phyloP scores from a whole-genome alignment of 2,797 vertebrate genomes.

The Acrossocheilus wenchowensis region DNA sequence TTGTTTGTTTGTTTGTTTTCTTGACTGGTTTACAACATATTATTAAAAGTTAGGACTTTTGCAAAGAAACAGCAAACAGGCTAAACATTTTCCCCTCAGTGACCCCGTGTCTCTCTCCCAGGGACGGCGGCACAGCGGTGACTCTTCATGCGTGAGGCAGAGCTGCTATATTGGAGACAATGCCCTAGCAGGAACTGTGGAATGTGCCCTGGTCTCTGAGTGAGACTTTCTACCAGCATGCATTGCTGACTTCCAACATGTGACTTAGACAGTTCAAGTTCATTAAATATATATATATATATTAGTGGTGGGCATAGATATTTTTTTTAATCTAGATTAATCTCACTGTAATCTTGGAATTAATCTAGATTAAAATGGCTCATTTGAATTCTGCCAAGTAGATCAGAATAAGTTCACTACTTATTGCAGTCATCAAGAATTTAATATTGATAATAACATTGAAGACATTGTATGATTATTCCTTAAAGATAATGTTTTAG shows the following conservation, averaged over 20 bases:
- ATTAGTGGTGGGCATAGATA: background rate
- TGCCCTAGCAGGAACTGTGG: conserved; percentile 74
- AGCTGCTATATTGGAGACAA: conserved; percentile 69
- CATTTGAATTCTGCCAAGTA: no score
- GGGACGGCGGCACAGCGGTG: background rate
- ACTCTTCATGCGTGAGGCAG: conserved; percentile 52
- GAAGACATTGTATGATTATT: no score
- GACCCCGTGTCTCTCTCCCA: conserved; percentile 46
- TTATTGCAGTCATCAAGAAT: no score
- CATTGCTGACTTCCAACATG: conserved; percentile 16
- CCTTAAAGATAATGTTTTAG: no score
- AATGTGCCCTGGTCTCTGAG: conserved; percentile 71
- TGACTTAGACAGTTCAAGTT: background rate
- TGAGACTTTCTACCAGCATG: conserved; percentile 46
- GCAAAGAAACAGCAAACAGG: conserved; percentile 10
- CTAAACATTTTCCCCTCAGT: conserved; percentile 5
- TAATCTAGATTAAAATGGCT: no score
- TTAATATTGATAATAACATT: no score
- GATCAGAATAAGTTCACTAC: no score
- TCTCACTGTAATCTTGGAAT: no score
- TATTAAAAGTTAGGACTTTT: conserved; percentile 34
- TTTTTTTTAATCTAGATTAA: no score
- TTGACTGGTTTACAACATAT: conserved; percentile 11
- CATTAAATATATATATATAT: background rate
- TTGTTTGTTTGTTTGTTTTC: background rate